Evolutionary conservation across 1,140 invertebrate genomes (phyloP), one percentile per base, ranked within the genome.

Genomic region (Amyelois transitella): DNA sequence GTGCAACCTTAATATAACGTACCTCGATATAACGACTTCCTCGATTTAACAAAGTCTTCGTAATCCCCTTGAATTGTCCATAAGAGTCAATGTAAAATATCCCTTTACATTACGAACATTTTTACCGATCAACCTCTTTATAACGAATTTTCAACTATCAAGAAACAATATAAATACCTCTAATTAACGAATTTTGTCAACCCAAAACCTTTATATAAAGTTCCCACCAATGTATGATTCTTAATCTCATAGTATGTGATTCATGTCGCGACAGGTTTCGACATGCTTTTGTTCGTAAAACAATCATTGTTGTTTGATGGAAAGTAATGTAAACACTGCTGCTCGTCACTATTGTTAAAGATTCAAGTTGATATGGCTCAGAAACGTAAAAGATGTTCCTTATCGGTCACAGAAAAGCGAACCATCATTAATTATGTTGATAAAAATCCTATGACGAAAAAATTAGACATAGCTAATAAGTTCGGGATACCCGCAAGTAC

Each of bases 241-340:
- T 61, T 56, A 62, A 57, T 62, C 60, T 57, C 38, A 61, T 57
- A 53, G 54, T 61, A 45, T 61, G 4, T 3, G 49, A 60, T 60
- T 61, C 50, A 61, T n/a, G 54, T 56, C 54, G 24, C 59, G 50
- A 43, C 38, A 24, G 44, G 44, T 5, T 18, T 19, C 12, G 12
- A 47, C 14, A 47, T 6, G 44, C 6, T 18, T 47, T 47, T 18
- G n/a, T 19, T 50, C 48, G 44, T 47, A 20, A 48, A 47, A 49
- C 3, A 24, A 24, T 5, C 3, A 53, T 44, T 45, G 52, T 43
- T 20, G 21, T 43, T 32, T n/a, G n/a, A n/a, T n/a, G n/a, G n/a
- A n/a, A n/a, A n/a, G n/a, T n/a, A n/a, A n/a, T n/a, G n/a, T n/a
- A n/a, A n/a, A n/a, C n/a, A 53, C 43, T 8, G 20, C 38, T 53